Evolutionary conservation across 64 coral and sea anemone species (phyloP).

Genomic region (Cladopsammia gracilis): DNA sequence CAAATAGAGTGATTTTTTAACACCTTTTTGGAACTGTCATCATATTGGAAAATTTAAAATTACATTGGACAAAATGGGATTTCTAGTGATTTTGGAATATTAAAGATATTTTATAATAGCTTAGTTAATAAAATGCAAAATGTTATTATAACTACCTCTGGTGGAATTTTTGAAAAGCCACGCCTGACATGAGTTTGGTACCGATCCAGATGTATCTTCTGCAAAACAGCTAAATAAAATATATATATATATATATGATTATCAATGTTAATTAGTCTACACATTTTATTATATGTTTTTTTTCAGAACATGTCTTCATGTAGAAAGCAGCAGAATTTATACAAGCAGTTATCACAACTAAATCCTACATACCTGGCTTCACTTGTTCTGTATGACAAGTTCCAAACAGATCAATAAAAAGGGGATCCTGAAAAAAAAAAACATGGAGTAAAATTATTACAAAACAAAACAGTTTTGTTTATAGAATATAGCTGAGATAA

Average conservation of each 20-base stretch:
- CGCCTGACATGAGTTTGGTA: constrained; percentile 86
- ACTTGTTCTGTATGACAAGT: constrained; percentile 98
- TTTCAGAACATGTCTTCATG: no score
- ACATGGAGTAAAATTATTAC: no score
- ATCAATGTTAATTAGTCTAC: background rate
- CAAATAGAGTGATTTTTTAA: no score
- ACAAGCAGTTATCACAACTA: background rate
- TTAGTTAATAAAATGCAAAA: no score
- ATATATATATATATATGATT: background rate
- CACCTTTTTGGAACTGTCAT: no score
- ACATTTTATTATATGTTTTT: no score
- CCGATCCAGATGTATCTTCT: constrained; percentile 85
- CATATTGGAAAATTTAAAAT: no score
- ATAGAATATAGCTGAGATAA: background rate
- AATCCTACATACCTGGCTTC: constrained; percentile 80
- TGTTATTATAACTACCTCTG: constrained; percentile 75
- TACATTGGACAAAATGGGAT: no score
- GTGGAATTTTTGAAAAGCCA: constrained; percentile 90
- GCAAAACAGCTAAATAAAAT: constrained; percentile 74
- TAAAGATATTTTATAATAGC: no score
- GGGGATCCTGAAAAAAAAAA: constrained; percentile 70
- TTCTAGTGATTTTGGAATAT: no score
- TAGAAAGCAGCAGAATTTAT: no score
- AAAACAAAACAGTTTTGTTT: background rate
- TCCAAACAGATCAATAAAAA: constrained; percentile 95